Evolutionary conservation across 2,888 invertebrate species (phyloP).

Genomic region (Labia minor): DNA sequence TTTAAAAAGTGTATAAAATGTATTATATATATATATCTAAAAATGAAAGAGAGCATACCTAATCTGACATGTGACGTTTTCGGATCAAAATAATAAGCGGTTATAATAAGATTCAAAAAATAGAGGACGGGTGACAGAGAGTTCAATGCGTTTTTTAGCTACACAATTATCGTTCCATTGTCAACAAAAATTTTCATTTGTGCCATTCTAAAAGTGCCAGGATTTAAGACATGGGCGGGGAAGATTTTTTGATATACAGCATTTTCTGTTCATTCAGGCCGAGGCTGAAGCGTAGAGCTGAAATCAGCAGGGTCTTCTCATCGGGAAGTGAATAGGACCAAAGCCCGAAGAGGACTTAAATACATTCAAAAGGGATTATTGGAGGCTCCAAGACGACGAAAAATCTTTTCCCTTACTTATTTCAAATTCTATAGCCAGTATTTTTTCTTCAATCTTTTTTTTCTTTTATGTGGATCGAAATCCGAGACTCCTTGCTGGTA

Average conservation of each 20-base stretch:
- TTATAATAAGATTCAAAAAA: no score
- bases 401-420: not conserved
- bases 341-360: slow-evolving; percentile 8
- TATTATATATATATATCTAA: no score
- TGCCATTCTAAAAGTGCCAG: not conserved
- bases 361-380: slow-evolving; percentile 2
- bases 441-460: not conserved
- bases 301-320: not conserved
- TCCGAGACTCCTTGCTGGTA: not conserved
- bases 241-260: not conserved
- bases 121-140: not conserved
- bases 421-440: not conserved
- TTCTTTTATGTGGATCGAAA: not conserved
- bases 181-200: slow-evolving; percentile 6
- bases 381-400: not conserved
- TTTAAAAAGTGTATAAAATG: no score
- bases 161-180: not conserved
- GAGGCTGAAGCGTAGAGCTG: not conserved
- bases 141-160: not conserved
- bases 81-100: not conserved
- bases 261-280: not conserved
- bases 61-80: slow-evolving; percentile 1
- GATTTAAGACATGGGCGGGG: not conserved
- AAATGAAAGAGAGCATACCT: not conserved
- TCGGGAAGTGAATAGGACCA: not conserved